A percentile compares a stretch with the other conserved stretches of the same genome.
Conservation (phyloP, 2,113 vertebrate genomes). For the Mobula hypostoma region DNA sequence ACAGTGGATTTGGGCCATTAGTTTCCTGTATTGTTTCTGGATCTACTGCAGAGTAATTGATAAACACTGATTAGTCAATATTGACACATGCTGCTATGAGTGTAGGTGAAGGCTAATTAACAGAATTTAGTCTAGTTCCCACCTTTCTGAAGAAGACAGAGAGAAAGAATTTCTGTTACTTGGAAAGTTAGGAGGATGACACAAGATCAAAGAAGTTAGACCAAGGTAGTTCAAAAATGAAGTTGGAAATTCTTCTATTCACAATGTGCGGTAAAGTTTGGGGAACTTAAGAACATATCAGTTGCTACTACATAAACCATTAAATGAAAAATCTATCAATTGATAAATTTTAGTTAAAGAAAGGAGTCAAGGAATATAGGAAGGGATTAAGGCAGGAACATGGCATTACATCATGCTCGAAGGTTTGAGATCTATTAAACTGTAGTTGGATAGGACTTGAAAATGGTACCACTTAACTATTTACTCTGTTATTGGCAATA, state of each 20-base stretch:
- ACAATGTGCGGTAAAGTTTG: neutral
- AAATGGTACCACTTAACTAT: too few relatives aligned
- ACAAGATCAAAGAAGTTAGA: neutral
- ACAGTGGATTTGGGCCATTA: neutral
- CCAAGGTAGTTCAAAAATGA: neutral
- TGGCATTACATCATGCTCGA: too few relatives aligned
- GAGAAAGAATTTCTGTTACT: neutral
- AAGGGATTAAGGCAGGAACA: too few relatives aligned
- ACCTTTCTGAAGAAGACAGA: neutral
- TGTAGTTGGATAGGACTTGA: too few relatives aligned
- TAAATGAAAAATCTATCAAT: neutral
- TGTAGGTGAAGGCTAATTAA: neutral
- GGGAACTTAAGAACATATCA: neutral
- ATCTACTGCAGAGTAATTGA: neutral
- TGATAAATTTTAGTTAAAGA: neutral
- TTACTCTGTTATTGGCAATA: too few relatives aligned
- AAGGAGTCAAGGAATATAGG: too few relatives aligned
- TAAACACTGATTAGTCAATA: neutral
- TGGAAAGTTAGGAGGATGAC: neutral
- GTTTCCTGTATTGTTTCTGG: neutral
- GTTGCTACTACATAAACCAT: neutral
- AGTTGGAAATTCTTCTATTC: neutral
- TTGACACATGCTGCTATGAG: neutral
- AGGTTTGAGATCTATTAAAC: too few relatives aligned
- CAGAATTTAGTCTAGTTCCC: too few relatives aligned